These are phyloP conservation scores for Zenarchopterus dispar DNA, from an alignment of 2,797 vertebrate genomes.

Conservation along the genomic window DNA sequence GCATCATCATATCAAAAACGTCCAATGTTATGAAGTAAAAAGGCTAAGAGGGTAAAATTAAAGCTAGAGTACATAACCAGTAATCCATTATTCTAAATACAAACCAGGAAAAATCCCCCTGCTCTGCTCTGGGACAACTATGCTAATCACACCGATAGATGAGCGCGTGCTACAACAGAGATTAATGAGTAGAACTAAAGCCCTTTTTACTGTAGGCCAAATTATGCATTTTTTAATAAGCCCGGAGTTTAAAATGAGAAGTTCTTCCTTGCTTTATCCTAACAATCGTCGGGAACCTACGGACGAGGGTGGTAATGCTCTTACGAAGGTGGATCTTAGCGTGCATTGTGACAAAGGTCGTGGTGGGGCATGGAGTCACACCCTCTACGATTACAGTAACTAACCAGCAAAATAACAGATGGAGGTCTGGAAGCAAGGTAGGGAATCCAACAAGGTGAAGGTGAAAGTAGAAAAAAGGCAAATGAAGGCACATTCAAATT, in stretches of 20 bases:
- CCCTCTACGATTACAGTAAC: slow-evolving; percentile 31
- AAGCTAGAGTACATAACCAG: too few species aligned
- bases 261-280: slow-evolving; percentile 27
- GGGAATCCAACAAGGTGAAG: slow-evolving; percentile 8
- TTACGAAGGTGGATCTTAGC: slow-evolving; percentile 58
- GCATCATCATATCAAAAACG: too few species aligned
- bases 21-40: too few species aligned
- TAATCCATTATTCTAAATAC: too few species aligned
- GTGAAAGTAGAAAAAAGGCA: slow-evolving; percentile 41
- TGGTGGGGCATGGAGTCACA: slow-evolving; percentile 15
- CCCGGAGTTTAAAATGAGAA: slow-evolving; percentile 20
- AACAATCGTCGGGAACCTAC: slow-evolving; percentile 26
- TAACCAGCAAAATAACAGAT: slow-evolving; percentile 26
- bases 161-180: slow-evolving; percentile 2
- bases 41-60: too few species aligned
- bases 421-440: slow-evolving; percentile 1
- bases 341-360: slow-evolving; percentile 60
- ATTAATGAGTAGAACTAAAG: slow-evolving; percentile 20
- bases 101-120: too few species aligned
- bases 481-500: slow-evolving; percentile 68
- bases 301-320: slow-evolving; percentile 61
- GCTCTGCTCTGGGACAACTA: slow-evolving; percentile 34
- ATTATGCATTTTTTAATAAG: slow-evolving; percentile 10
- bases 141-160: slow-evolving; percentile 41
- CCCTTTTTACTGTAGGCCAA: neutral